A percentile compares a stretch with the other conserved stretches of the same genome.
Conservation (phyloP, 2,113 vertebrate genomes). For the Peromyscus californicus region DNA sequence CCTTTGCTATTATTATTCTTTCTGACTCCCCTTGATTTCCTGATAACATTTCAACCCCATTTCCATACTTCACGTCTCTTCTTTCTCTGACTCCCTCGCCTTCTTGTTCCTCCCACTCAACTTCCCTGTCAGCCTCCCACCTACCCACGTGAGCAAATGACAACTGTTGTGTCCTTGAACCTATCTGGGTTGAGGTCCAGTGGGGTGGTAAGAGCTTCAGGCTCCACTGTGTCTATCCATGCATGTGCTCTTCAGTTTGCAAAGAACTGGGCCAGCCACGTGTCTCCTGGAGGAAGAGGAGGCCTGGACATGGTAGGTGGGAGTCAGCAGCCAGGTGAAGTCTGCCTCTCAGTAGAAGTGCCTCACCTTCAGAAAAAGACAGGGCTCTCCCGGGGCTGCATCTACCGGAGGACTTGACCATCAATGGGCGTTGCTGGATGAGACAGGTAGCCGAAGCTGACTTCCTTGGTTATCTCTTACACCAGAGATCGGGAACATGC, state of each 20-base stretch:
- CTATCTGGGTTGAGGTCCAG: neutral
- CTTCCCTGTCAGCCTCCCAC: neutral
- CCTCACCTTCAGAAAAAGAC: neutral
- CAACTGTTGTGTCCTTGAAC: neutral
- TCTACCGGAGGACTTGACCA: neutral
- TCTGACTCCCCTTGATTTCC: neutral
- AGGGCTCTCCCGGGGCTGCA: neutral
- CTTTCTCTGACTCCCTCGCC: neutral
- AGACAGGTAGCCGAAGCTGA: neutral
- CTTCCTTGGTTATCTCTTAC: neutral
- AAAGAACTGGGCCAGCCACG: neutral
- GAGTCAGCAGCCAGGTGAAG: neutral
- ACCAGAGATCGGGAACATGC: neutral
- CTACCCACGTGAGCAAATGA: fast-evolving
- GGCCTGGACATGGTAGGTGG: neutral
- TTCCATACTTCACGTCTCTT: neutral
- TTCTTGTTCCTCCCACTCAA: neutral
- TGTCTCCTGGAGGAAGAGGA: neutral
- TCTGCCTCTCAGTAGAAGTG: neutral
- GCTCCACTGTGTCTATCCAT: fast-evolving
- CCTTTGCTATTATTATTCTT: neutral
- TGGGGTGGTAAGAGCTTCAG: neutral
- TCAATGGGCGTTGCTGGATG: neutral
- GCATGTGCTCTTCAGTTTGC: too few relatives aligned
- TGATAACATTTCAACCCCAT: too few relatives aligned